phyloP scores from a whole-genome alignment of 1,140 invertebrate species.

The Plutomurus gul region DNA sequence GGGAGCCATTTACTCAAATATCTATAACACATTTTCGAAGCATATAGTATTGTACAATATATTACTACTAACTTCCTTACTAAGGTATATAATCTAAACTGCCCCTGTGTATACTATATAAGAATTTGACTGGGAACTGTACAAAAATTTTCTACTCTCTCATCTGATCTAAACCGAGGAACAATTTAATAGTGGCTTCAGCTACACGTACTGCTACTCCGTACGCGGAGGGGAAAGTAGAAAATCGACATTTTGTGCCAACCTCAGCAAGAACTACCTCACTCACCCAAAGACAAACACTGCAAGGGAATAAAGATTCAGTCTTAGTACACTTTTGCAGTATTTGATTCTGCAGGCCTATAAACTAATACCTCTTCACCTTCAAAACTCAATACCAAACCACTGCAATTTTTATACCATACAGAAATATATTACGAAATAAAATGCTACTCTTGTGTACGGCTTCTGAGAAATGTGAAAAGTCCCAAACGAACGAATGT shows the following conservation, averaged over 20 bases:
- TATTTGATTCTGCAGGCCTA: background rate
- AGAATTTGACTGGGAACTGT: too few species aligned
- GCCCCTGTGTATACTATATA: too few species aligned
- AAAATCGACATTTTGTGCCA: slow-evolving; percentile 35
- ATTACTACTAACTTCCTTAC: background rate
- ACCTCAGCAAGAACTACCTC: slow-evolving; percentile 29
- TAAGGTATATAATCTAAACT: background rate
- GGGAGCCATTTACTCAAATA: slow-evolving; percentile 23
- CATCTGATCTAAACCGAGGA: background rate
- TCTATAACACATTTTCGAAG: background rate
- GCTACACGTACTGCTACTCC: too few species aligned
- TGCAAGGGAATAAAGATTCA: background rate
- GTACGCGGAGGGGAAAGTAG: slow-evolving; percentile 2
- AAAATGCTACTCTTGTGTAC: too few species aligned
- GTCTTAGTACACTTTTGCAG: slow-evolving; percentile 9
- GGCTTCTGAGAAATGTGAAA: too few species aligned
- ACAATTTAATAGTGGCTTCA: slow-evolving; percentile 22
- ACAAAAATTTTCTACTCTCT: background rate
- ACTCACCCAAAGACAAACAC: slow-evolving; percentile 13
- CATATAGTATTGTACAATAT: background rate
- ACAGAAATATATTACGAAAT: background rate
- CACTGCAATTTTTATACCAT: background rate
- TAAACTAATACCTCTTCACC: too few species aligned
- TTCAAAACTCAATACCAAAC: too few species aligned
- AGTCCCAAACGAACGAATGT: background rate